A percentile compares a stretch with the other conserved stretches of the same genome.
These are phyloP conservation scores for Lacerta bilineata DNA, from an alignment of 2,797 vertebrate species.

Conservation along the genomic window DNA sequence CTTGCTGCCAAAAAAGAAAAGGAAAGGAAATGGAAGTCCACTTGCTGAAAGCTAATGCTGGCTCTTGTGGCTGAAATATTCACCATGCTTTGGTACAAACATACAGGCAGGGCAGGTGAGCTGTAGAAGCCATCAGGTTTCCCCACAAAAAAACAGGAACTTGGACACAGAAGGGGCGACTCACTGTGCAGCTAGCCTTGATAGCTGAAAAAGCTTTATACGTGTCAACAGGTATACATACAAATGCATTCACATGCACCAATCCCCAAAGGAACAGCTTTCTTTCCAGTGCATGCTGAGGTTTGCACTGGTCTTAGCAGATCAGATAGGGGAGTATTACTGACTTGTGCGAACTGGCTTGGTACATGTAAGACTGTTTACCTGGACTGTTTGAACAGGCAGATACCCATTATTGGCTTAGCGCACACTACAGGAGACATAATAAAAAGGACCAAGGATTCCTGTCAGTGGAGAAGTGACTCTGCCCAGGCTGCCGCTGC, in stretches of 20 bases:
- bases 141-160: not conserved
- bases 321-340: not conserved
- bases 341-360: not conserved
- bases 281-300: not conserved
- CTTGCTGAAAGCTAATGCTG: not conserved
- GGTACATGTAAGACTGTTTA: not conserved
- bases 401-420: slow-evolving; percentile 9
- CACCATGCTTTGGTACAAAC: not conserved
- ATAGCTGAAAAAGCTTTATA: too few relatives aligned
- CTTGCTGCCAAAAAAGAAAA: not conserved
- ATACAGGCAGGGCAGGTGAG: not conserved
- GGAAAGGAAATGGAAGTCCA: not conserved
- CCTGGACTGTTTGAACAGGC: slow-evolving; percentile 16
- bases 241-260: not conserved
- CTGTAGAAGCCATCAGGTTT: too few relatives aligned
- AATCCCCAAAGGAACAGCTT: not conserved
- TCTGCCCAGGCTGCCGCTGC: not conserved
- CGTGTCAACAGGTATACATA: not conserved
- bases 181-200: not conserved
- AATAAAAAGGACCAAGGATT: not conserved
- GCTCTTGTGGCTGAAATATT: not conserved
- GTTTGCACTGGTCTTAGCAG: not conserved
- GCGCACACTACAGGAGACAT: not conserved
- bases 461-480: not conserved
- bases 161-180: not conserved